phyloP scores from a whole-genome alignment of 2,797 vertebrate genomes.

The Geotrypetes seraphini region DNA sequence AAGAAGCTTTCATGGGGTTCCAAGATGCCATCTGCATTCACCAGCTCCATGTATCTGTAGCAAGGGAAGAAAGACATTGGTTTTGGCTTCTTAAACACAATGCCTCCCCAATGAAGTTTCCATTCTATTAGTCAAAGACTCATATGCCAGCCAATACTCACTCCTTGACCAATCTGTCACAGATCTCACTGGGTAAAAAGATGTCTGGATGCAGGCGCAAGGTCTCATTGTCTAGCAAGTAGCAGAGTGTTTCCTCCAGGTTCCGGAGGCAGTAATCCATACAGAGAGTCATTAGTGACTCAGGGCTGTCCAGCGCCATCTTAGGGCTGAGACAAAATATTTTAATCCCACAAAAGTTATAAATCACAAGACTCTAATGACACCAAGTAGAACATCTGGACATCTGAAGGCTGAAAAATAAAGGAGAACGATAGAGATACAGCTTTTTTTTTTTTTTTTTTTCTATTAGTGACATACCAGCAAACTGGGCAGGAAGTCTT shows the following conservation, averaged over 20 bases:
- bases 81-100: too few species aligned
- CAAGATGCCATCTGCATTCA: slow-evolving; percentile 81
- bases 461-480: too few species aligned
- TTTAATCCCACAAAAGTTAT: slow-evolving; percentile 17
- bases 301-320: slow-evolving; percentile 87
- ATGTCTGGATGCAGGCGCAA: slow-evolving; percentile 80
- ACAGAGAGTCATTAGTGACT: slow-evolving; percentile 84
- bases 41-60: slow-evolving; percentile 83
- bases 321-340: slow-evolving; percentile 7
- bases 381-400: slow-evolving; percentile 20
- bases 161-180: slow-evolving; percentile 89
- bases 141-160: slow-evolving; percentile 36
- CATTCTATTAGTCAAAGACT: too few species aligned
- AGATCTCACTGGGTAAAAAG: slow-evolving; percentile 95
- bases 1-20: slow-evolving; percentile 90
- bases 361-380: slow-evolving; percentile 23
- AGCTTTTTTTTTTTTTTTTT: too few species aligned
- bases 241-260: slow-evolving; percentile 86
- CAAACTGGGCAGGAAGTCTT: too few species aligned
- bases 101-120: too few species aligned
- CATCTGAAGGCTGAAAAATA: slow-evolving; percentile 8
- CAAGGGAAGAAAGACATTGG: too few species aligned
- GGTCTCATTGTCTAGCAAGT: slow-evolving; percentile 72
- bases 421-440: background rate
- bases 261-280: slow-evolving; percentile 89